A percentile compares a stretch with the other conserved stretches of the same genome.
These are phyloP conservation scores for Alviniconcha marisindica DNA, from an alignment of 1,140 invertebrate species.

Conservation along the genomic window DNA sequence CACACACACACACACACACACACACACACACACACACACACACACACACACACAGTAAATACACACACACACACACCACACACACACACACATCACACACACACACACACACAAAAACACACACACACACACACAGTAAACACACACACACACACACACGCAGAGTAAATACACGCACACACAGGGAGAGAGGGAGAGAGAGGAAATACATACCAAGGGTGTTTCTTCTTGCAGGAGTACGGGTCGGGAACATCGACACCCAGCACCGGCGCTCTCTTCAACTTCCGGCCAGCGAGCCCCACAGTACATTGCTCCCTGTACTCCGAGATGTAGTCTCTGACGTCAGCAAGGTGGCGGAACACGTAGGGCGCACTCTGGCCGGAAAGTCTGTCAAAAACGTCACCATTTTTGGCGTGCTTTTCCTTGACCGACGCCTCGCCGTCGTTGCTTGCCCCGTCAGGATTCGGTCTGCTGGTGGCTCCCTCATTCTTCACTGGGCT, in stretches of 20 bases:
- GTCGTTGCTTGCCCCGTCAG: background rate
- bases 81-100: no score
- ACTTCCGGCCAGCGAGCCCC: background rate
- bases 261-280: background rate
- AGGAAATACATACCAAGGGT: background rate
- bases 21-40: no score
- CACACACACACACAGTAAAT: no score
- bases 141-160: no score
- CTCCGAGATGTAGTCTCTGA: slow-evolving; percentile 10
- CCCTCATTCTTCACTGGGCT: background rate
- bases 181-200: background rate
- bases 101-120: no score
- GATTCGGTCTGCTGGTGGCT: background rate
- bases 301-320: background rate
- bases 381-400: slow-evolving; percentile 16
- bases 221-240: slow-evolving; percentile 1
- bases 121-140: no score
- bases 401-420: background rate
- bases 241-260: slow-evolving; percentile 4
- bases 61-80: no score
- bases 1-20: no score
- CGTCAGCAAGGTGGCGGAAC: slow-evolving; percentile 4
- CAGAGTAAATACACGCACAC: no score
- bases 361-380: background rate
- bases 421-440: background rate